phyloP scores from a whole-genome alignment of 2,888 invertebrate species.

The Apantesis nais region DNA sequence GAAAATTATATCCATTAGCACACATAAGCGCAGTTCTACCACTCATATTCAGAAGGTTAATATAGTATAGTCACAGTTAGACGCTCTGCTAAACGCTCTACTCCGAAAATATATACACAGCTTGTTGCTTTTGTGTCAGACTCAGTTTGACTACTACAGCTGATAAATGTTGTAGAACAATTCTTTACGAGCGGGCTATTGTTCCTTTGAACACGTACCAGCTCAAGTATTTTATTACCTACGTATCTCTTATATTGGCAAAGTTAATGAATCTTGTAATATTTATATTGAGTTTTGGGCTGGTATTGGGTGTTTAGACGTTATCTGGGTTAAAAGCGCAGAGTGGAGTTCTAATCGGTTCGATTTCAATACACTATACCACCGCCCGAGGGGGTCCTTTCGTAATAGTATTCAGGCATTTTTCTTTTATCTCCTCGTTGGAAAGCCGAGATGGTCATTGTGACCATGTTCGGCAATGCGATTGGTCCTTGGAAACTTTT shows the following conservation, averaged over 20 bases:
- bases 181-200: slow-evolving; percentile 22
- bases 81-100: slow-evolving; percentile 27
- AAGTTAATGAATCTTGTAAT: slow-evolving; percentile 8
- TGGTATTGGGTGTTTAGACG: too few species aligned
- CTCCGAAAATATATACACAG: slow-evolving; percentile 9
- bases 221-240: slow-evolving; percentile 17
- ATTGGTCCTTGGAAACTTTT: too few species aligned
- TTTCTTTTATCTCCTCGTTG: not conserved
- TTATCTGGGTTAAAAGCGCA: too few species aligned
- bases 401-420: not conserved
- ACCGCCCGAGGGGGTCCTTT: too few species aligned
- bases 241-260: slow-evolving; percentile 8
- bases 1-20: not conserved
- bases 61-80: not conserved
- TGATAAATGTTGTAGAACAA: slow-evolving; percentile 37
- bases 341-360: too few species aligned
- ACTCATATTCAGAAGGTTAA: not conserved
- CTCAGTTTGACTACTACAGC: slow-evolving; percentile 16
- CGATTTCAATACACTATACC: too few species aligned
- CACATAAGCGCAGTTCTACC: too few species aligned
- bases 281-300: not conserved
- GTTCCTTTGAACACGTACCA: slow-evolving; percentile 16
- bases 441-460: too few species aligned
- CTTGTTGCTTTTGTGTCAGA: slow-evolving; percentile 21
- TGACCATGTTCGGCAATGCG: too few species aligned